Evolutionary conservation across 92 coral and sea anemone genomes (phyloP), one percentile per base, ranked within the genome.

Genomic region (Zoanthus sociatus): DNA sequence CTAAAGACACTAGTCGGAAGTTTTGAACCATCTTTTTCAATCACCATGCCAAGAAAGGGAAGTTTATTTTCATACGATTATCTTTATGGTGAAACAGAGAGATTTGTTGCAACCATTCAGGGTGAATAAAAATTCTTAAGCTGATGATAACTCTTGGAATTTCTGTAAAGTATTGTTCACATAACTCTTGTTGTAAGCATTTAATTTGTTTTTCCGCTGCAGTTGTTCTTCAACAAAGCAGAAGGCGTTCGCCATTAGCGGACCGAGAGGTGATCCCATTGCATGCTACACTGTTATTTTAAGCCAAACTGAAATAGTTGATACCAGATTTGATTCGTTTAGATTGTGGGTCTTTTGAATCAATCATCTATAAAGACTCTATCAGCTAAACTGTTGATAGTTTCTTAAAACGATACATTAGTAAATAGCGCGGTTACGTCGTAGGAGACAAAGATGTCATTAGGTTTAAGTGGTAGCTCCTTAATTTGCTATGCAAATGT

Each of bases 241-340:
- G 68, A 79, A 71, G 54, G 75, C 66, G 42, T 90, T 90, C 26
- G 90, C 93, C 90, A 90, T 60, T 60, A 50, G 55, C 7, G 55
- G 55, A 3, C 55, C 55, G 7, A 2, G 55, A 9, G 55, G 12
- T 50, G 55, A 60, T 60, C 66, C 66, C 66, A 60, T 60, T 13
- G 66, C 26, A 26, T 26, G 26, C 88, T 14, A 86, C 93, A 68
- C 87, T 84, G 83, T 90, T 90, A 33, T 72, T 37, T 67, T 86
- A 90, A 66, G 81, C 54, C 9, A 30, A 42, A 64, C 70, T 84
- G 70, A 3, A 50, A 50, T 50, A 50, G 7, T 50, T 50, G 55
- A 50, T 50, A 3, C 7, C 60, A 5, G 77, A 16, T 63, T 47
- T 88, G 50, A 73, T 64, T 82, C 46, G 78, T 88, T 69, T 10